Conservation (phyloP, 2,797 vertebrate genomes). For the Dromococcyx pavoninus region DNA sequence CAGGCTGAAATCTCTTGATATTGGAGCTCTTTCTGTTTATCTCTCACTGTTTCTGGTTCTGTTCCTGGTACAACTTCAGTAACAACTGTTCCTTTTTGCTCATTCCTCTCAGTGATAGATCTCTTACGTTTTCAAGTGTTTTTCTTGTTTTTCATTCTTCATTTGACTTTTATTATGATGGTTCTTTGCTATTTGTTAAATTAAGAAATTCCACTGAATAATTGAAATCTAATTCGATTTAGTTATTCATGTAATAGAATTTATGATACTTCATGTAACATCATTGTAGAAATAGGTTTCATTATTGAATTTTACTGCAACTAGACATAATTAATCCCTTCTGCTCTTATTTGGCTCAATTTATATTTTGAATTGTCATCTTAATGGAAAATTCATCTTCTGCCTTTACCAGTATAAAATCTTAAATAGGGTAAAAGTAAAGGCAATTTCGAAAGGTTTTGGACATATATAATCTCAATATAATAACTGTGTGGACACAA, state of each 20-base stretch:
- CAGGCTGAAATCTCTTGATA: neutral
- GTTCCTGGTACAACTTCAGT: neutral
- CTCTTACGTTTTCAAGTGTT: neutral
- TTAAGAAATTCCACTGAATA: neutral
- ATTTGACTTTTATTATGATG: neutral
- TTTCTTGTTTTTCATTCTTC: neutral
- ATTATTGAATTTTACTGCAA: neutral
- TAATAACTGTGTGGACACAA: neutral
- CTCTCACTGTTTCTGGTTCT: neutral
- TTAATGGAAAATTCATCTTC: neutral
- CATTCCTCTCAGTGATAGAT: neutral
- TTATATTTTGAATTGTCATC: neutral
- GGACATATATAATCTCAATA: neutral
- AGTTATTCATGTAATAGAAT: neutral
- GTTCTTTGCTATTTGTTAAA: neutral
- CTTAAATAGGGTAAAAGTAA: neutral
- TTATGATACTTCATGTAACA: neutral
- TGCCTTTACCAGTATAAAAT: neutral
- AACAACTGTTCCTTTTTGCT: neutral
- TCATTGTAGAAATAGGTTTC: neutral
- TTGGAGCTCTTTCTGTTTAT: neutral
- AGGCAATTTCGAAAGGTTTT: neutral
- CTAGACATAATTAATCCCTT: neutral
- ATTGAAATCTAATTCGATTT: conserved; percentile 5
- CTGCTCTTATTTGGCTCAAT: neutral